These are phyloP conservation scores for Conistra vaccinii DNA, from an alignment of 2,888 invertebrate species.

Conservation along the genomic window DNA sequence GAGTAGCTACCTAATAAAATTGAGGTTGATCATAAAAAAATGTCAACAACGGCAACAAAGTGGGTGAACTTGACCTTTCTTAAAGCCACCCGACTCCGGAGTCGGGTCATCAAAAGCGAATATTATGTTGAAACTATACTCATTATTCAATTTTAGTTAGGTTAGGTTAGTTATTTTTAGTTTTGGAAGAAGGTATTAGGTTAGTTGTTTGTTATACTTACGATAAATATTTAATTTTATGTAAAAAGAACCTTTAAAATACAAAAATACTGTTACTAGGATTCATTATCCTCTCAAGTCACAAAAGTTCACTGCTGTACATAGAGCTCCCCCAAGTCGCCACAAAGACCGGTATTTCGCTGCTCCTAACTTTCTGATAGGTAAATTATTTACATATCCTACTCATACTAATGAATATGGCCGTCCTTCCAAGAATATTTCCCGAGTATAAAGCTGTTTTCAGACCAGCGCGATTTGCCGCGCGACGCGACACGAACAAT, in stretches of 20 bases:
- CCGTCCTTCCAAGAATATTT: constrained; percentile 8
- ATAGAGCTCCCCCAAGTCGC: not conserved
- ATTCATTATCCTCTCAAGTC: not conserved
- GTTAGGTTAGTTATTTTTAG: too few relatives aligned
- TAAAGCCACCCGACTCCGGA: not conserved
- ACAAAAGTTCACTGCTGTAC: not conserved
- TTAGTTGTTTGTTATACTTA: too few relatives aligned
- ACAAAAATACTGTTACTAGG: not conserved
- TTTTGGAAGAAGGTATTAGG: too few relatives aligned
- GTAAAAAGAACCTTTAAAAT: not conserved
- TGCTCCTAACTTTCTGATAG: not conserved
- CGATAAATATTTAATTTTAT: not conserved
- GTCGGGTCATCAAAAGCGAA: not conserved
- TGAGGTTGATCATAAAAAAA: not conserved
- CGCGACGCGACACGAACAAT: too few relatives aligned
- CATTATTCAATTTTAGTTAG: too few relatives aligned
- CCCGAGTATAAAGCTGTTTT: too few relatives aligned
- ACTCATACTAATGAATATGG: not conserved
- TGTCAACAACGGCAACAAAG: not conserved
- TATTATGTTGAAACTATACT: not conserved
- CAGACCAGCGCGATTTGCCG: too few relatives aligned
- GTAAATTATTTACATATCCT: not conserved
- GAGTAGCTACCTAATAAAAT: not conserved
- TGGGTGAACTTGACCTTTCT: not conserved
- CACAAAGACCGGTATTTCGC: not conserved